These are phyloP conservation scores for Lacerta bilineata DNA, from an alignment of 2,797 vertebrate species.

Conservation along the genomic window DNA sequence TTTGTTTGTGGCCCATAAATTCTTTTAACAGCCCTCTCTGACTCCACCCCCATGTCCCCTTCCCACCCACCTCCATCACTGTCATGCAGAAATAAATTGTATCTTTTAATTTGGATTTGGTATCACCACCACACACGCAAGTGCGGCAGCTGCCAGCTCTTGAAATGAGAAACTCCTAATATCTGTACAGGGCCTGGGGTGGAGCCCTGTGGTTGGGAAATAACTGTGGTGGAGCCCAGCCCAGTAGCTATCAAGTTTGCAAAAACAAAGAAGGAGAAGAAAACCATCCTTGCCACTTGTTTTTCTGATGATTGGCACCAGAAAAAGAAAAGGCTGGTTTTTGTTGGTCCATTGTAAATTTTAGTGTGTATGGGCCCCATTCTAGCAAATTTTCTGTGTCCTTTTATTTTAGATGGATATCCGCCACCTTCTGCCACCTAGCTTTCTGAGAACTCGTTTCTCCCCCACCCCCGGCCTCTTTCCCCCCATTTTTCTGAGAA, in stretches of 20 bases:
- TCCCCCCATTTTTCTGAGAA: neutral
- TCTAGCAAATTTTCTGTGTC: neutral
- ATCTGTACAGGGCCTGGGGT: neutral
- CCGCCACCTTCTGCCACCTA: neutral
- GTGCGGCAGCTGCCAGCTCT: neutral
- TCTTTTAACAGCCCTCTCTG: neutral
- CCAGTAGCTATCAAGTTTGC: neutral
- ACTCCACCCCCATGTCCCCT: no score
- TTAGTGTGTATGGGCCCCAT: neutral
- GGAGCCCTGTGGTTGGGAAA: neutral
- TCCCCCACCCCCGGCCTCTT: neutral
- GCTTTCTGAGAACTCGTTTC: neutral
- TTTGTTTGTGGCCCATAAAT: neutral
- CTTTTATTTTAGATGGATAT: neutral
- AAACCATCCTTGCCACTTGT: neutral
- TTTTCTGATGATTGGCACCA: neutral
- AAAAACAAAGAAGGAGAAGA: neutral
- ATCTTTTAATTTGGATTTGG: neutral
- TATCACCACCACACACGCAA: neutral
- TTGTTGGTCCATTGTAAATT: neutral
- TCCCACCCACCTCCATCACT: neutral
- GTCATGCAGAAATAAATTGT: neutral
- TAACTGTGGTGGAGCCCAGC: neutral
- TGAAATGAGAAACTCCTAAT: neutral
- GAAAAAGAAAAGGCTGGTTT: neutral